These are phyloP conservation scores for Kryphioiulus occultus DNA, from an alignment of 2,888 invertebrate species.

Conservation along the genomic window DNA sequence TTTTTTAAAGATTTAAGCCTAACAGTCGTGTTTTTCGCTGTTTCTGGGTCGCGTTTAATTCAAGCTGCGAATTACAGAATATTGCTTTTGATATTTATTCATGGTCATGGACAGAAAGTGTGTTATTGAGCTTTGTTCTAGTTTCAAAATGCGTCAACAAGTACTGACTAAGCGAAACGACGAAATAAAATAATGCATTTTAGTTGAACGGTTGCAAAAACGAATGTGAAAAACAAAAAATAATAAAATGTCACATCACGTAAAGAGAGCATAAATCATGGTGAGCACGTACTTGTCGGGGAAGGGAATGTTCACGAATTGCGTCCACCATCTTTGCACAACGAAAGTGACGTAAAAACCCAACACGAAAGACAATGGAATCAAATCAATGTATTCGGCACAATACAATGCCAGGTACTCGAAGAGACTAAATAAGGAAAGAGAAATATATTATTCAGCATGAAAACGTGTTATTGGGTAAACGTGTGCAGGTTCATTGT, in stretches of 20 bases:
- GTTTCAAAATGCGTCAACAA: background rate
- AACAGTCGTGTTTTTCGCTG: background rate
- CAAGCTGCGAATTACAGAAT: background rate
- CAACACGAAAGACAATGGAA: slow-evolving; percentile 92
- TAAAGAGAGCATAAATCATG: background rate
- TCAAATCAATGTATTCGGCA: slow-evolving; percentile 83
- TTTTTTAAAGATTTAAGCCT: too few species aligned
- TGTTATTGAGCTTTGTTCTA: background rate
- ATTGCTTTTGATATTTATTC: background rate
- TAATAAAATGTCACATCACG: background rate
- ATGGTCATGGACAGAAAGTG: background rate
- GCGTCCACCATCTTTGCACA: slow-evolving; percentile 79
- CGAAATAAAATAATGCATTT: slow-evolving; percentile 24
- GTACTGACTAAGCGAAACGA: slow-evolving; percentile 10
- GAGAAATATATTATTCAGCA: too few species aligned
- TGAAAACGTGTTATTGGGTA: too few species aligned
- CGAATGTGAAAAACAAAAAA: slow-evolving; percentile 59
- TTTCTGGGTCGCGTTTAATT: background rate
- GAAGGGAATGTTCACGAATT: slow-evolving; percentile 46
- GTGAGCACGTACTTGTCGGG: slow-evolving; percentile 72
- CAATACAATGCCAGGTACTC: slow-evolving; percentile 85
- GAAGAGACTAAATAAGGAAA: slow-evolving; percentile 70
- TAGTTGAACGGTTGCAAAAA: background rate
- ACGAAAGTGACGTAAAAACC: slow-evolving; percentile 94
- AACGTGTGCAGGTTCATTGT: too few species aligned